Percentiles rank a stretch among this genome's conserved stretches.
These are phyloP conservation scores for Rhegmatorhina hoffmannsi DNA, from an alignment of 2,113 vertebrate genomes.

Conservation along the genomic window DNA sequence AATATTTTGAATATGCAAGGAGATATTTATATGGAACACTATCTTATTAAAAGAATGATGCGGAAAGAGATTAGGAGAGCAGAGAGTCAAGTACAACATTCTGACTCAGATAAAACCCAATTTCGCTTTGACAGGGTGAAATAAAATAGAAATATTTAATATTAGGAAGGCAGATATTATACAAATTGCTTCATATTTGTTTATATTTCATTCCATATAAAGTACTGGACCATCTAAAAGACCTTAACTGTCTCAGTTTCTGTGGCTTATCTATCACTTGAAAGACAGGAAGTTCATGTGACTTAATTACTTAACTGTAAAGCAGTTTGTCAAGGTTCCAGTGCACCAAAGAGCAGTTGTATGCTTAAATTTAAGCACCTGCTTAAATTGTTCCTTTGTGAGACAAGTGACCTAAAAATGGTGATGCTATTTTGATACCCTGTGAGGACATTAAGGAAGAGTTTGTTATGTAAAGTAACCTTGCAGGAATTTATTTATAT, in stretches of 20 bases:
- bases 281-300: neutral
- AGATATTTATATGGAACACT: neutral
- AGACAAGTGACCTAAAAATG: conserved; percentile 29
- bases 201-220: neutral
- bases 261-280: neutral
- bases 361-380: neutral
- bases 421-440: conserved; percentile 23
- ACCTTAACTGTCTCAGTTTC: neutral
- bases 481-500: conserved; percentile 43
- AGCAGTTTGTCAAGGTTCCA: neutral
- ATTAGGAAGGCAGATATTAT: neutral
- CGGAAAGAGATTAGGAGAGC: neutral
- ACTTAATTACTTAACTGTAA: neutral
- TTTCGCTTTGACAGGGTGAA: neutral
- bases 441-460: neutral
- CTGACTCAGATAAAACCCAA: neutral
- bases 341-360: fast-evolving
- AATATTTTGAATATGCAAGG: neutral
- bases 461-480: neutral
- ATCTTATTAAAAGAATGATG: neutral
- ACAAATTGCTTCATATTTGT: neutral
- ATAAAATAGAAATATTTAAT: neutral
- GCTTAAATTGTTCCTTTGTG: neutral
- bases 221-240: neutral
- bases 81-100: neutral